phyloP scores from a whole-genome alignment of 2,888 invertebrate species.

The Leptinotarsa juncta region DNA sequence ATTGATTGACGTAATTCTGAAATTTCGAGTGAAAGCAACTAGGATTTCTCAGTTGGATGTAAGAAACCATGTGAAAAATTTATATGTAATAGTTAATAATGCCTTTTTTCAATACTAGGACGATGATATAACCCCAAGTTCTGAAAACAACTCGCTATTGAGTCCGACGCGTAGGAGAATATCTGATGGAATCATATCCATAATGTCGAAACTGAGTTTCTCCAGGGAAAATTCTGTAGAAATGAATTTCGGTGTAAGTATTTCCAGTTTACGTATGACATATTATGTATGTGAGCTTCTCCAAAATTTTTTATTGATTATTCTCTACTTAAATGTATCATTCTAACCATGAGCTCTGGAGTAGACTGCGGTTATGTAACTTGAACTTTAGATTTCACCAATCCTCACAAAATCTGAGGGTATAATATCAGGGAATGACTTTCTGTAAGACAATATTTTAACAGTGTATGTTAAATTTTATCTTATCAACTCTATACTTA shows the following conservation, averaged over 20 bases:
- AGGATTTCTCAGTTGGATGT: slow-evolving; percentile 58
- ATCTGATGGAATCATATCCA: slow-evolving; percentile 88
- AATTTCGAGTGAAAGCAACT: slow-evolving; percentile 74
- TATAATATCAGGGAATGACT: too few relatives aligned
- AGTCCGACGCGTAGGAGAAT: slow-evolving; percentile 79
- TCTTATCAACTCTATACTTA: too few relatives aligned
- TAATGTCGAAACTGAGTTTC: slow-evolving; percentile 85
- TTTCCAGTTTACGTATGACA: not conserved
- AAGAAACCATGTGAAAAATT: slow-evolving; percentile 35
- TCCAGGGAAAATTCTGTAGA: slow-evolving; percentile 67
- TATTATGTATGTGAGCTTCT: too few relatives aligned
- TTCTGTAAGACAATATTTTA: too few relatives aligned
- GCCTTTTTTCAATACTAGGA: slow-evolving; percentile 57
- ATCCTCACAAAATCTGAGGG: too few relatives aligned
- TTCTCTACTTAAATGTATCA: too few relatives aligned
- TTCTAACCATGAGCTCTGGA: too few relatives aligned
- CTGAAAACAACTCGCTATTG: slow-evolving; percentile 56
- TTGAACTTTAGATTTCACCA: too few relatives aligned
- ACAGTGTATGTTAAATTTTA: too few relatives aligned
- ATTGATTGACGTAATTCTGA: slow-evolving; percentile 81
- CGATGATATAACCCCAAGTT: slow-evolving; percentile 62
- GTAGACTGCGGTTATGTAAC: too few relatives aligned
- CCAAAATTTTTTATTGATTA: too few relatives aligned
- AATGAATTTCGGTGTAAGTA: slow-evolving; percentile 54
- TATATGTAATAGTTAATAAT: not conserved